phyloP scores from a whole-genome alignment of 1,140 invertebrate species.

The Marisa cornuarietis region DNA sequence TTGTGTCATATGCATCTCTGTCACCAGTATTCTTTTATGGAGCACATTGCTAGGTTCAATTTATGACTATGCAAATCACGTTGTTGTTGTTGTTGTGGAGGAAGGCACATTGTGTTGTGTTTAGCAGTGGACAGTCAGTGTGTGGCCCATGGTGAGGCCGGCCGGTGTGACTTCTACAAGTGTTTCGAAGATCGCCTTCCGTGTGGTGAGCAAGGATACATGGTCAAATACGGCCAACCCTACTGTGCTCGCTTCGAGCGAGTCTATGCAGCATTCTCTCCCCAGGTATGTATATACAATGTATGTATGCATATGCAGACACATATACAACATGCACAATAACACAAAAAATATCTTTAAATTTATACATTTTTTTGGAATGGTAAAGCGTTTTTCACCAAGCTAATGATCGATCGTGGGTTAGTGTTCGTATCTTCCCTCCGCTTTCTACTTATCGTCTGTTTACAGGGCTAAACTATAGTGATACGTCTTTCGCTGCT shows the following conservation, averaged over 20 bases:
- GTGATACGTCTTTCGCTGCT: too few relatives aligned
- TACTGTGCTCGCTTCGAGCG: conserved; percentile 25
- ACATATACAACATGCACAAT: not conserved
- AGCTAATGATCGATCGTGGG: not conserved
- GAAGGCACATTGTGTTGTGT: not conserved
- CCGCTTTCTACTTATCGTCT: too few relatives aligned
- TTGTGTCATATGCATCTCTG: too few relatives aligned
- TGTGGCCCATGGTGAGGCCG: conserved; percentile 16
- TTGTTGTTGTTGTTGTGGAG: not conserved
- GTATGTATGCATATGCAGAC: not conserved
- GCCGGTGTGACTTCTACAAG: conserved; percentile 29
- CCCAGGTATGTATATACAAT: conserved; percentile 5
- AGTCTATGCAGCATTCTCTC: conserved; percentile 3
- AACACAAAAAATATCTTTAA: not conserved
- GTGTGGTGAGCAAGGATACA: conserved; percentile 21
- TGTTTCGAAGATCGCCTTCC: conserved; percentile 28
- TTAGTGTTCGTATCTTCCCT: not conserved
- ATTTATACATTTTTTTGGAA: not conserved
- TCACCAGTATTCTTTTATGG: too few relatives aligned
- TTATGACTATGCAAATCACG: too few relatives aligned
- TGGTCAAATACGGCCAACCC: conserved; percentile 16
- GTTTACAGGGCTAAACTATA: too few relatives aligned
- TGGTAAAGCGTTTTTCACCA: not conserved
- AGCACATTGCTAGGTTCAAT: not conserved
- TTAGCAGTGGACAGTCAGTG: conserved; percentile 14